Conservation (phyloP, 1,140 invertebrate genomes). For the Drosophila sturtevanti region DNA sequence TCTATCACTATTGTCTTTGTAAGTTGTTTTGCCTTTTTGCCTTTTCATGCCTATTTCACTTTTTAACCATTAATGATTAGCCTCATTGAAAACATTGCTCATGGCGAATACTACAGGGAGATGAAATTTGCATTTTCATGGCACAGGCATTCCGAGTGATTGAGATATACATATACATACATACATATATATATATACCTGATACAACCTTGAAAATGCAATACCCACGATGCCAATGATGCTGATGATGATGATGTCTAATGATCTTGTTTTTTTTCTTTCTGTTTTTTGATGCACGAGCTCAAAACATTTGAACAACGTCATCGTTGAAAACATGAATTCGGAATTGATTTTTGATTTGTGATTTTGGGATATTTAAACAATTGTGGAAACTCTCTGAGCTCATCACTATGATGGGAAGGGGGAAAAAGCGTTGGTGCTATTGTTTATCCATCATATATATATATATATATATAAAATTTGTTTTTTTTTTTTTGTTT, state of each 20-base stretch:
- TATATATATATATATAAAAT: conserved; percentile 8
- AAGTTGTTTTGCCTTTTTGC: conserved; percentile 32
- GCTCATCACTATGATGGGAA: conserved; percentile 20
- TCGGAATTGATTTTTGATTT: conserved; percentile 33
- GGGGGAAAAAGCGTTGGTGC: conserved; percentile 32
- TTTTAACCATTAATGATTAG: conserved; percentile 57
- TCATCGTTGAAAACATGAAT: conserved; percentile 38
- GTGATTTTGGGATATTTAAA: conserved; percentile 11
- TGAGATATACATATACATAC: no score
- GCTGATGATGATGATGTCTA: conserved; percentile 54
- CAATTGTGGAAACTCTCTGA: conserved; percentile 37
- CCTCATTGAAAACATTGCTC: conserved; percentile 66
- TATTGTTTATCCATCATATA: conserved; percentile 18
- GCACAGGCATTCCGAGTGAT: conserved; percentile 33
- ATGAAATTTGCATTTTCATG: conserved; percentile 75
- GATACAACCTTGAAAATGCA: conserved; percentile 66
- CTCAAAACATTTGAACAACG: conserved; percentile 7
- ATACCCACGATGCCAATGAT: conserved; percentile 25
- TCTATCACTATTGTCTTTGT: conserved; percentile 8
- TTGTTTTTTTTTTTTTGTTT: conserved; percentile 30
- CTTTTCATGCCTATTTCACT: conserved; percentile 60
- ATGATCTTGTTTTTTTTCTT: conserved; percentile 45
- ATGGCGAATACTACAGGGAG: conserved; percentile 38
- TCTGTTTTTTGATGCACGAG: not conserved
- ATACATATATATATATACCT: no score